Evolutionary conservation across 2,113 vertebrate genomes (phyloP), one percentile per base, ranked within the genome.

Genomic region (Catagonus wagneri): DNA sequence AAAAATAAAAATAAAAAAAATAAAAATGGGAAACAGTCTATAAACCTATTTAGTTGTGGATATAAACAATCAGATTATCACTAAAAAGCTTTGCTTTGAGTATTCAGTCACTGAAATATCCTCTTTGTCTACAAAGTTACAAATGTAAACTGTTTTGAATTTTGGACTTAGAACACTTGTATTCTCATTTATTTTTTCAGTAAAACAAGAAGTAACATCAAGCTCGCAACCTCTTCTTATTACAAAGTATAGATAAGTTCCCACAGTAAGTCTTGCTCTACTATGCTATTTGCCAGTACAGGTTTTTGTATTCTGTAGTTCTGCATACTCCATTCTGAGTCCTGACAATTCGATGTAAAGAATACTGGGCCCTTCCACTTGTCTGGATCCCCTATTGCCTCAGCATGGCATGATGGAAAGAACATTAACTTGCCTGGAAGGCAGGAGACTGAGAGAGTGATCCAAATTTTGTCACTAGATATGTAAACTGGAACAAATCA

Each of bases 31-130:
- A 83, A 88, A 5, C n/a, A 29, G 54, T 50, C 20, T 92, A 58
- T 94, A 94, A 90, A 65, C 12, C 15, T 78, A 76, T n/a, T 72
- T 83, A 78, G 56, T 34, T 87, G 15, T 63, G 65, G 63, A 83
- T 54, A 83, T 87, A 97, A 96, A 80, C 54, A 89, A 71, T 75
- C 19, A 83, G 36, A 96, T 88, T 58, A 90, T 72, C 83, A 93
- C 32, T 71, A 95, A 89, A 78, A 44, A n/a, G 20, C 15, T 93
- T 79, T 80, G 16, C 68, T 96, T 92, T 88, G 60, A 86, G 52
- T 84, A 92, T 34, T 3, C 2, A 93, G 44, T 44, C 63, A 84
- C 23, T 58, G 87, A 93, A 72, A 58, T 54, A 63, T 71, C 29
- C 32, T 93, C 44, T 44, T 44, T 8, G 52, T 79, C 66, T 95